Evolutionary conservation across 2,113 vertebrate genomes (phyloP).

Genomic region (Lophius piscatorius): DNA sequence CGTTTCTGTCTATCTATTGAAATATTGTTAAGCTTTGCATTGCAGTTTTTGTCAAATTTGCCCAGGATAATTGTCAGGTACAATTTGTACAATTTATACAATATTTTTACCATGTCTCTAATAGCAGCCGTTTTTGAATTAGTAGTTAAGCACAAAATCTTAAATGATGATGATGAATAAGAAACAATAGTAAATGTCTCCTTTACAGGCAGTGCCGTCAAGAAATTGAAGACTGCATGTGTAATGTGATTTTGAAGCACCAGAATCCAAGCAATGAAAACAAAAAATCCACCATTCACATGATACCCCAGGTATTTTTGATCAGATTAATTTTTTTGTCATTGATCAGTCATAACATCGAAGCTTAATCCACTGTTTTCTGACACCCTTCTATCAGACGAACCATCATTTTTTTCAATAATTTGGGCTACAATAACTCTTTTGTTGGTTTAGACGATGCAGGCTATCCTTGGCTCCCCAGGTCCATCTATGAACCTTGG

Average conservation of each 20-base stretch:
- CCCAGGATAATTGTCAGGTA: not conserved
- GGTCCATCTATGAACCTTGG: too few species aligned
- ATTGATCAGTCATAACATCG: too few species aligned
- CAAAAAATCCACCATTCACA: constrained; percentile 79
- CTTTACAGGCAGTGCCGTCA: constrained; percentile 88
- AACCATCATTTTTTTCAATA: not conserved
- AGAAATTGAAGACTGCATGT: constrained; percentile 95
- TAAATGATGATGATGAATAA: not conserved
- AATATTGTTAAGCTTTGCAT: too few species aligned
- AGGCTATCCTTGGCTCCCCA: too few species aligned
- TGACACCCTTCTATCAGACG: too few species aligned
- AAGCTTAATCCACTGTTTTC: too few species aligned
- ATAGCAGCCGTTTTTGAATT: too few species aligned
- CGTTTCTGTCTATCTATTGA: too few species aligned
- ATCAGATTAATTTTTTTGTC: not conserved
- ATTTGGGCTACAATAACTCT: not conserved
- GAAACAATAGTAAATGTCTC: constrained; percentile 66
- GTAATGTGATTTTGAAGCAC: constrained; percentile 86
- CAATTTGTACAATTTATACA: not conserved
- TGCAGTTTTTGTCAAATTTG: not conserved
- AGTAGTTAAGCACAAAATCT: too few species aligned
- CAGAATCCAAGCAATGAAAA: constrained; percentile 81
- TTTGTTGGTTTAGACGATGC: too few species aligned
- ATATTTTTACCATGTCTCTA: too few species aligned
- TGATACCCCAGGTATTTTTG: constrained; percentile 89